Conservation (phyloP, 1,140 invertebrate species). For the Bathynomus jamesi region DNA sequence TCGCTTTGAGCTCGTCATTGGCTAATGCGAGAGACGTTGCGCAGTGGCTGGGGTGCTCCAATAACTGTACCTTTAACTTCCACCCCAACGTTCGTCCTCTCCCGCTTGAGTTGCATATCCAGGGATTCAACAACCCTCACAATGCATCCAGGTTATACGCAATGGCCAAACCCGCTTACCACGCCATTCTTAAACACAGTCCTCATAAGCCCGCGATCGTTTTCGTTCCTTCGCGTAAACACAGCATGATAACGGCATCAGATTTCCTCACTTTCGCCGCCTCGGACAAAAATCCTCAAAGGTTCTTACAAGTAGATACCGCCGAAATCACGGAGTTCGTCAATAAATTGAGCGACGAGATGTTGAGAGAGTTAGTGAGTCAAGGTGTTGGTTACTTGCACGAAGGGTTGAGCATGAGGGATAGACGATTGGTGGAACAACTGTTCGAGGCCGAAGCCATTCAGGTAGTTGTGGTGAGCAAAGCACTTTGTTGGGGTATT, state of each 20-base stretch:
- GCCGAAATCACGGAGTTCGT: conserved; percentile 79
- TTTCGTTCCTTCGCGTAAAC: conserved; percentile 93
- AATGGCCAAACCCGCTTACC: conserved; percentile 96
- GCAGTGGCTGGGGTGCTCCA: conserved; percentile 91
- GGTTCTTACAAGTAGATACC: conserved; percentile 82
- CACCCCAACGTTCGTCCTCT: conserved; percentile 94
- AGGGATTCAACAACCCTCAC: conserved; percentile 96
- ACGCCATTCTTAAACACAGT: conserved; percentile 80
- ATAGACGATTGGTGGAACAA: conserved; percentile 82
- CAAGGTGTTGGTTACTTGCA: conserved; percentile 97
- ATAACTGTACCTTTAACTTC: conserved; percentile 94
- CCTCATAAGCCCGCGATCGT: conserved; percentile 83
- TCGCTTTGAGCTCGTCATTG: conserved; percentile 89
- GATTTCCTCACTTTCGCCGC: conserved; percentile 89
- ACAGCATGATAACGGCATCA: conserved; percentile 86
- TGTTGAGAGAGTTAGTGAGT: conserved; percentile 32
- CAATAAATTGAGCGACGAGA: conserved; percentile 74
- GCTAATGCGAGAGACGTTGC: conserved; percentile 92
- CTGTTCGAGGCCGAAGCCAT: conserved; percentile 88
- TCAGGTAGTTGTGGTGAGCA: conserved; percentile 82
- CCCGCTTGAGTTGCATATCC: conserved; percentile 87
- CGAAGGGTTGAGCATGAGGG: conserved; percentile 76
- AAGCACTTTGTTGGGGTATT: conserved; percentile 86
- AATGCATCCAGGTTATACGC: conserved; percentile 89
- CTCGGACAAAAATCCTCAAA: conserved; percentile 70